phyloP scores from a whole-genome alignment of 92 coral and sea anemone species.

The Isaurus tuberculatus region DNA sequence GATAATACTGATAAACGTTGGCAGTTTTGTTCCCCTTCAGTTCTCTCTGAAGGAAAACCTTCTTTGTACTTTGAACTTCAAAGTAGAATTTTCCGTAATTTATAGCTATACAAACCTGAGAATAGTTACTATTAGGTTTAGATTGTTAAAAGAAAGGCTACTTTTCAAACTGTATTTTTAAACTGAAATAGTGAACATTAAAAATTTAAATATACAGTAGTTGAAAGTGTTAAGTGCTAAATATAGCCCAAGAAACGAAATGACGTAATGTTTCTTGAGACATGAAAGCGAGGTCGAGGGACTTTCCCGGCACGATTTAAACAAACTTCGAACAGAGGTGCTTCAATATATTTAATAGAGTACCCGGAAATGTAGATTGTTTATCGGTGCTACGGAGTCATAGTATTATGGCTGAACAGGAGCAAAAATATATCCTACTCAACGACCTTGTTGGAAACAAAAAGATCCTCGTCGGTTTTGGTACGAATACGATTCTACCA shows the following conservation, averaged over 20 bases:
- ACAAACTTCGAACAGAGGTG: too few relatives aligned
- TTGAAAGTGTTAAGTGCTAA: not conserved
- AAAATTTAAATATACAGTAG: not conserved
- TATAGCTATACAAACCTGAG: too few relatives aligned
- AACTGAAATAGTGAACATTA: too few relatives aligned
- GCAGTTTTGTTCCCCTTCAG: too few relatives aligned
- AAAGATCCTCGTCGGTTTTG: constrained; percentile 31
- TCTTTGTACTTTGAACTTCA: too few relatives aligned
- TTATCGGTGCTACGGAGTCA: not conserved
- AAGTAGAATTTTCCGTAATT: too few relatives aligned
- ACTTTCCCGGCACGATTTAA: not conserved
- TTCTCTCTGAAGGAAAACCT: too few relatives aligned
- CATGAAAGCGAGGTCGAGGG: not conserved
- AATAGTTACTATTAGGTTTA: too few relatives aligned
- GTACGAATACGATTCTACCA: constrained; percentile 33
- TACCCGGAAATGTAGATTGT: constrained; percentile 33
- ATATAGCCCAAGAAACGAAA: not conserved
- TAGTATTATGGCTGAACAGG: constrained; percentile 45
- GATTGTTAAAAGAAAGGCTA: too few relatives aligned
- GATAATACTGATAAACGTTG: too few relatives aligned
- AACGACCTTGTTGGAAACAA: constrained; percentile 50
- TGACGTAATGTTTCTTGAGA: not conserved
- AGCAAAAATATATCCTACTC: constrained; percentile 56
- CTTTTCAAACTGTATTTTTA: too few relatives aligned
- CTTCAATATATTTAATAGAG: not conserved